Conservation (phyloP, 2,797 vertebrate genomes). For the Acanthopagrus latus region DNA sequence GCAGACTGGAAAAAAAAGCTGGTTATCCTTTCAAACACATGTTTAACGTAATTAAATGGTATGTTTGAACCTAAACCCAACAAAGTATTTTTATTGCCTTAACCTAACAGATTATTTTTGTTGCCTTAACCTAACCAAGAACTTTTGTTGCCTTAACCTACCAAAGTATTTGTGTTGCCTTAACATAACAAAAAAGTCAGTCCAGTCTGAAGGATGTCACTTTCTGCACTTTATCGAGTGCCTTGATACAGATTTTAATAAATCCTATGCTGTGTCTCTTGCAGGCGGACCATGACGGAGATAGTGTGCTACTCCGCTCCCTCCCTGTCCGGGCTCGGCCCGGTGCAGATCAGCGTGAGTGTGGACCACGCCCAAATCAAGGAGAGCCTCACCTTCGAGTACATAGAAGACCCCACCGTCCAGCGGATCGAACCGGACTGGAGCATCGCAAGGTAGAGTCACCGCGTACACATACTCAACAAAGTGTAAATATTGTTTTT, state of each 20-base stretch:
- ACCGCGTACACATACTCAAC: background rate
- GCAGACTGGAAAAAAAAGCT: too few relatives aligned
- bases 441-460: slow-evolving; percentile 95
- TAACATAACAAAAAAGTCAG: too few relatives aligned
- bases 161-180: too few relatives aligned
- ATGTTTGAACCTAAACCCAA: too few relatives aligned
- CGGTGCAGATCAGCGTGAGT: slow-evolving; percentile 90
- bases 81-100: too few relatives aligned
- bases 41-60: too few relatives aligned
- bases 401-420: slow-evolving; percentile 96
- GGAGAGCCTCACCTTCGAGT: slow-evolving; percentile 92
- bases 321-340: slow-evolving; percentile 89
- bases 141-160: too few relatives aligned
- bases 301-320: slow-evolving; percentile 95
- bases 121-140: too few relatives aligned
- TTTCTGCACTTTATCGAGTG: too few relatives aligned
- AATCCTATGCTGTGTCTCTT: background rate
- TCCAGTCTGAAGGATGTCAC: too few relatives aligned
- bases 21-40: too few relatives aligned
- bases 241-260: background rate
- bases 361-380: slow-evolving; percentile 94
- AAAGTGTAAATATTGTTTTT: background rate
- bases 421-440: slow-evolving; percentile 95
- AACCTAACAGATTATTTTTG: too few relatives aligned
- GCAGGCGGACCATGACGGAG: slow-evolving; percentile 92